Evolutionary conservation across 1,140 invertebrate species (phyloP), one percentile per base, ranked within the genome.

Genomic region (Pomacea maculata): DNA sequence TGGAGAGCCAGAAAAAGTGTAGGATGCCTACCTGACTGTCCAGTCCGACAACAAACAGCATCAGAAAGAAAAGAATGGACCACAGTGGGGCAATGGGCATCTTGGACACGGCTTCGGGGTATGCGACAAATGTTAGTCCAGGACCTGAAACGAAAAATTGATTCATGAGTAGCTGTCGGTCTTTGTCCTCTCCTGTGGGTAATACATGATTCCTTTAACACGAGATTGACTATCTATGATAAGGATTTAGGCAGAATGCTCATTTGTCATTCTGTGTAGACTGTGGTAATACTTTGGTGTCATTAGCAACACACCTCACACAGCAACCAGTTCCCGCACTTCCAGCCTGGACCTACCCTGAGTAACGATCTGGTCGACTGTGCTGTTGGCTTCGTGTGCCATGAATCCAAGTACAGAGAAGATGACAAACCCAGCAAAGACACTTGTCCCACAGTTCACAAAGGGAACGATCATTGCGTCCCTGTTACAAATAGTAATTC

Each of bases 31-130:
- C 96, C 93, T 95, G 96, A 86, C 94, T 96, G 89, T 97, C 96
- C 80, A 99, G 94, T 64, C 97, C 97, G 15, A 99, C 93, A 81
- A 97, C 95, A 84, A 98, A 95, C 55, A 99, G 92, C 98, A 99
- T 99, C 82, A 99, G 95, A 93, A 99, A 99, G 93, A 99, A 99
- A 0, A 99, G 93, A 83, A 97, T 96, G 1, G 98, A 95, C 98
- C 98, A 99, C n/a, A 99, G 91, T 0, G 97, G 96, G 57, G 97
- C 95, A 57, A 97, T 96, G 0, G 98, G 98, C 7, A 99, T 92
- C 90, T 98, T 97, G 25, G 99, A 92, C 7, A 99, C 97, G 1
- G 97, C 98, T 77, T 97, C 98, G 68, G 98, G 98, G 92, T 99
- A 99, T 3, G 97, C 98, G 74, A 99, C 92, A 91, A 99, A 99